A percentile compares a stretch with the other conserved stretches of the same genome.
These are phyloP conservation scores for Bombus impatiens DNA, from an alignment of 1,140 invertebrate genomes.

Conservation along the genomic window DNA sequence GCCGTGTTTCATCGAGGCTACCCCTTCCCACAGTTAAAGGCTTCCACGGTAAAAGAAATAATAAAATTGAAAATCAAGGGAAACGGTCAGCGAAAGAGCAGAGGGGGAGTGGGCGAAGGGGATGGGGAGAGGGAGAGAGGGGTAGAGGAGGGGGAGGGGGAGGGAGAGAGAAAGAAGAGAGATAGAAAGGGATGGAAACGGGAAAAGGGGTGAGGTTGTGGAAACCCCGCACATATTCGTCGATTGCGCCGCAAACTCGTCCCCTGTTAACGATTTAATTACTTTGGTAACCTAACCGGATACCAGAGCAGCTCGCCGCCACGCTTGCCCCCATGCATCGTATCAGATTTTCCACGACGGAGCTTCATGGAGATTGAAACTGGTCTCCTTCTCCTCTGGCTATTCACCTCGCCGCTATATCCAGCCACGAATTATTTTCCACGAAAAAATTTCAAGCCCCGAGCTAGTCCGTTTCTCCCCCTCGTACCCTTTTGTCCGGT, in stretches of 20 bases:
- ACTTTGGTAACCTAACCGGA: constrained; percentile 60
- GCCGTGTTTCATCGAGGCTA: constrained; percentile 5
- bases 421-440: constrained; percentile 41
- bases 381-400: background rate
- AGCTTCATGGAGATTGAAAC: constrained; percentile 53
- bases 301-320: constrained; percentile 33
- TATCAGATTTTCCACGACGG: constrained; percentile 58
- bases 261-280: constrained; percentile 66
- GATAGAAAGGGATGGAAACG: background rate
- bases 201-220: background rate
- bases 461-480: background rate
- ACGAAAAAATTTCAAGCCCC: constrained; percentile 51
- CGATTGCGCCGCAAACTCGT: constrained; percentile 54
- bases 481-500: constrained; percentile 1
- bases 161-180: background rate
- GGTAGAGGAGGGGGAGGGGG: accelerated
- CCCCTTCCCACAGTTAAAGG: constrained; percentile 15
- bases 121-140: background rate
- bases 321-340: constrained; percentile 14
- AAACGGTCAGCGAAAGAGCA: background rate
- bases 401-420: background rate
- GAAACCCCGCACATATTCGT: constrained; percentile 52
- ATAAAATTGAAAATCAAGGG: constrained; percentile 6
- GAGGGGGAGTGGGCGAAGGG: accelerated
- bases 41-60: constrained; percentile 34